These are phyloP conservation scores for Tipula lateralis DNA, from an alignment of 2,888 invertebrate species.

Conservation along the genomic window DNA sequence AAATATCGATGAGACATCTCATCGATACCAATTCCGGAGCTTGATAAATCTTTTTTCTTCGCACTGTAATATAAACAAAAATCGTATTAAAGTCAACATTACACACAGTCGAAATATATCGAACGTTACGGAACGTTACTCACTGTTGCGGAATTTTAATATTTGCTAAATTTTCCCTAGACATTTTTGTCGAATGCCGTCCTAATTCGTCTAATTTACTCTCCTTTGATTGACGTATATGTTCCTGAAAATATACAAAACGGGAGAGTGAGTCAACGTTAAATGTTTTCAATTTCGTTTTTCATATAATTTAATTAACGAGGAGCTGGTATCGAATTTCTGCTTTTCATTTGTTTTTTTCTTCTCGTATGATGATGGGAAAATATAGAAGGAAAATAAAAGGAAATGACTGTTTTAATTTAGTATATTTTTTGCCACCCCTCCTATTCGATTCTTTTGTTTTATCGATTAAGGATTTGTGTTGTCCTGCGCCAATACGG, in stretches of 20 bases:
- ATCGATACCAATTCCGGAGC: slow-evolving; percentile 44
- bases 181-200: slow-evolving; percentile 46
- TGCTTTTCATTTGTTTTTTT: neutral
- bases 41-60: slow-evolving; percentile 46
- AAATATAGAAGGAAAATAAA: neutral
- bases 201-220: slow-evolving; percentile 69
- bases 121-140: too few species aligned
- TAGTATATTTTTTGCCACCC: neutral
- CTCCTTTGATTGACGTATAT: slow-evolving; percentile 73
- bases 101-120: too few species aligned
- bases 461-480: too few species aligned
- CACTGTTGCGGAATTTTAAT: slow-evolving; percentile 39
- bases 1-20: slow-evolving; percentile 48
- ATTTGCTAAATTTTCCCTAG: slow-evolving; percentile 48
- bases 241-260: slow-evolving; percentile 57
- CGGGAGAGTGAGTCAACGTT: neutral
- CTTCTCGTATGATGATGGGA: neutral
- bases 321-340: neutral
- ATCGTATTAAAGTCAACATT: too few species aligned
- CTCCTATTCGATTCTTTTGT: neutral
- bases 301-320: slow-evolving; percentile 19
- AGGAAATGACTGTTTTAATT: neutral
- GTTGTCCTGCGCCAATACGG: too few species aligned
- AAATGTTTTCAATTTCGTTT: neutral
- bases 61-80: neutral